Percentiles rank a stretch among this genome's conserved stretches.
These are phyloP conservation scores for Neelides sp. DNA, from an alignment of 1,140 invertebrate species.

Conservation along the genomic window DNA sequence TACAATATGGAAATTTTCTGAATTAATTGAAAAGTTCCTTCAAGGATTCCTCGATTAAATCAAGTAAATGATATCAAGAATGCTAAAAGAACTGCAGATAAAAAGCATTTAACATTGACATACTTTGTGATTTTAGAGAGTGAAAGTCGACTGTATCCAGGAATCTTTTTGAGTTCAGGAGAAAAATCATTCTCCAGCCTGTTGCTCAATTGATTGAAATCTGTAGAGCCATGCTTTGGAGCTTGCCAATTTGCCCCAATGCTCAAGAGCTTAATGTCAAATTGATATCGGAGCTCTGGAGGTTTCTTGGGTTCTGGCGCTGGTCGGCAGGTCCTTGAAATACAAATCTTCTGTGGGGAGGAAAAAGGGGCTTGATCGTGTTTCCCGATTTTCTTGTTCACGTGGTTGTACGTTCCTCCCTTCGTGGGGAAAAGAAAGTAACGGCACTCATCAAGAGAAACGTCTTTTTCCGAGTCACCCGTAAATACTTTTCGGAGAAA, in stretches of 20 bases:
- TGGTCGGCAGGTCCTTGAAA: slow-evolving; percentile 36
- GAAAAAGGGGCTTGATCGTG: slow-evolving; percentile 64
- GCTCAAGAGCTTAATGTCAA: slow-evolving; percentile 37
- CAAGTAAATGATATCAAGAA: slow-evolving; percentile 14
- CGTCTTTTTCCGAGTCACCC: slow-evolving; percentile 49
- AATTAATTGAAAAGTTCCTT: slow-evolving; percentile 12
- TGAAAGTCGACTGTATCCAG: slow-evolving; percentile 57
- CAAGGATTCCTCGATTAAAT: too few species aligned
- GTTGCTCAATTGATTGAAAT: slow-evolving; percentile 59
- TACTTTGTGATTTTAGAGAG: slow-evolving; percentile 60
- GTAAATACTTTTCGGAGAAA: slow-evolving; percentile 68
- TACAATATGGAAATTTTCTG: slow-evolving; percentile 1
- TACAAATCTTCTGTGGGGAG: slow-evolving; percentile 66
- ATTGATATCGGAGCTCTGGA: slow-evolving; percentile 33
- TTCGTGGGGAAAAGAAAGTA: slow-evolving; percentile 79
- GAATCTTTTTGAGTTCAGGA: slow-evolving; percentile 46
- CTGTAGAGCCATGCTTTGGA: slow-evolving; percentile 50
- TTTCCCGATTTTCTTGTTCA: slow-evolving; percentile 72
- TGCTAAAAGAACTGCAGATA: not conserved
- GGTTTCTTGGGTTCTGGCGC: slow-evolving; percentile 12
- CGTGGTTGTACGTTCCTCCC: slow-evolving; percentile 67
- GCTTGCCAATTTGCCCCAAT: slow-evolving; percentile 60
- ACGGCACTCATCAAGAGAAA: slow-evolving; percentile 49
- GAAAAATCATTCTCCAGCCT: slow-evolving; percentile 52
- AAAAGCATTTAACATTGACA: slow-evolving; percentile 33